These are phyloP conservation scores for Ennomos quercinarius DNA, from an alignment of 2,888 invertebrate species.

Conservation along the genomic window DNA sequence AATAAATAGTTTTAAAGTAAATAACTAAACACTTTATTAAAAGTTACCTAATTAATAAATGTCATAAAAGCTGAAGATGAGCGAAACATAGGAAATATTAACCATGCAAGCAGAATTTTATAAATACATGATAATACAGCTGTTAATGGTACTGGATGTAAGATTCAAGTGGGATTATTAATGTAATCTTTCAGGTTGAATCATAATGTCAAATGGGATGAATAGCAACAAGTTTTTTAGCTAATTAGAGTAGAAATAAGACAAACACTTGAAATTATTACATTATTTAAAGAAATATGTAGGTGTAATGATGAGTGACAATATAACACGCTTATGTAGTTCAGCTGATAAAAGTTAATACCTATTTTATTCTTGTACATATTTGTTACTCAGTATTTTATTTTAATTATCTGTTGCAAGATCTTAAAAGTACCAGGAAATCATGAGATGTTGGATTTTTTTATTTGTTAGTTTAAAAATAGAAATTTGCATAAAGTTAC, in stretches of 20 bases:
- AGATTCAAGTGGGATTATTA: conserved; percentile 39
- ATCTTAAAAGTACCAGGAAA: no score
- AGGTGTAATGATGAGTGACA: no score
- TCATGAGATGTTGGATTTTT: no score
- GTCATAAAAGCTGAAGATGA: conserved; percentile 8
- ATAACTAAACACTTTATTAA: conserved; percentile 8
- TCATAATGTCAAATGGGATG: conserved; percentile 23
- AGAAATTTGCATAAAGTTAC: neutral
- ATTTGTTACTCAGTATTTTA: conserved; percentile 21
- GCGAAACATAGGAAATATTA: conserved; percentile 7
- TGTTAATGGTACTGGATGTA: conserved; percentile 31
- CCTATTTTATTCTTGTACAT: conserved; percentile 14
- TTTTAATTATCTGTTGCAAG: neutral
- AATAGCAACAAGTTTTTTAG: conserved; percentile 15
- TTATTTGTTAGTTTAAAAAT: no score
- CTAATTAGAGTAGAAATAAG: conserved; percentile 8
- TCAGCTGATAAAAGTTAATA: no score
- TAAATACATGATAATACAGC: conserved; percentile 2
- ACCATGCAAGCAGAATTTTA: conserved; percentile 11
- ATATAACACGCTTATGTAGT: no score
- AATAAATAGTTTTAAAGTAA: conserved; percentile 16
- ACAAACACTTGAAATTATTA: neutral
- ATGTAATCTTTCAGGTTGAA: conserved; percentile 35
- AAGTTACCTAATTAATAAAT: neutral
- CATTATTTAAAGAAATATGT: no score